Base-by-base conservation (phyloP, 2,888 invertebrate genomes). In the Mythimna impura region DNA sequence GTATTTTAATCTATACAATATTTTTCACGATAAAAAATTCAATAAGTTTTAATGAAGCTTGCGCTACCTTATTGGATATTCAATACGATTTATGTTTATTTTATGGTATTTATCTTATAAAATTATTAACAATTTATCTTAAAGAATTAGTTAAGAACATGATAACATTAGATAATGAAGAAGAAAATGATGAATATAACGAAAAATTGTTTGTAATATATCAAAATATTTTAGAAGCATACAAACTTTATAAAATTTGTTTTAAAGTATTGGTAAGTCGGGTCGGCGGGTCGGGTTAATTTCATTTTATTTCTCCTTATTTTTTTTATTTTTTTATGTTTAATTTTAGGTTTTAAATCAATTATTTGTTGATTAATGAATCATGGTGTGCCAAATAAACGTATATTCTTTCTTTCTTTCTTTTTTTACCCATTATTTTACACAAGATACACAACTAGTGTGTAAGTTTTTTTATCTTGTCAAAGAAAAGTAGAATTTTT, bases 51-150 rank as follows among this genome's bases (percentile, higher is more conserved):
- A 3, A 30, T 30, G 58, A 70, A 5, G 6, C 1, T n/a, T 4
- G 40, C 14, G 0, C 0, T 3, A 2, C 0, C 5, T 20, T 69
- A 4, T 8, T 43, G 6, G 4, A 22, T 3, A 43, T 22, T 0
- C 30, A 69, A 20, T 70, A 30, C 25, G 52, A 72, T 14, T 7
- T 72, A 1, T 54, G 69, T 60, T 34, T 61, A 52, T 17, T 72
- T 14, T 72, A 61, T 43, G 52, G 71, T 20, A 54, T 43, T 43
- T 43, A 60, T 34, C 12, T 72, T 34, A 25, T 43, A 20, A 6
- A 4, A 10, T 70, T 70, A n/a, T n/a, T 52, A 52, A 52, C 20
- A 52, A 52, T n/a, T 9, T 52, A n/a, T 52, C 50, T 52, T n/a
- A 52, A 52, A 52, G 8, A 52, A 52, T 52, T n/a, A n/a, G 8